phyloP scores from a whole-genome alignment of 2,888 invertebrate genomes.

The Teinopalpus imperialis region DNA sequence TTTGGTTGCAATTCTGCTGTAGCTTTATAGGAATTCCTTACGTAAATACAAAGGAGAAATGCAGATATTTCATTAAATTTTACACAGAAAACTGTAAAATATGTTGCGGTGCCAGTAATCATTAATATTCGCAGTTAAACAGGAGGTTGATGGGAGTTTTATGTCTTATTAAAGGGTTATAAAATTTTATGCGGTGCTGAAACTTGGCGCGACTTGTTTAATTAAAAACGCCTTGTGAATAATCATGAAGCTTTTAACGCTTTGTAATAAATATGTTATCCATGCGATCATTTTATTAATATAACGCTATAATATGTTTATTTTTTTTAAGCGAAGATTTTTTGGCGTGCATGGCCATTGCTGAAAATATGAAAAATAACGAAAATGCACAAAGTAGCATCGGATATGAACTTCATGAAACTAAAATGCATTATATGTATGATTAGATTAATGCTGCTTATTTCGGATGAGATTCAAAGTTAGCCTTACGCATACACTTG shows the following conservation, averaged over 20 bases:
- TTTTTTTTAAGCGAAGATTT: too few species aligned
- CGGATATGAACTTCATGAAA: too few species aligned
- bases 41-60: not conserved
- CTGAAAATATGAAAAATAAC: too few species aligned
- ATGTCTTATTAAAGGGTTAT: conserved; percentile 80
- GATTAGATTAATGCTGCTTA: too few species aligned
- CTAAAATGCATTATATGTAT: too few species aligned
- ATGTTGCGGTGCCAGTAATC: conserved; percentile 64
- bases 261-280: conserved; percentile 43
- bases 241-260: conserved; percentile 68
- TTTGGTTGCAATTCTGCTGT: not conserved
- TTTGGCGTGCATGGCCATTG: too few species aligned
- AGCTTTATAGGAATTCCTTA: not conserved
- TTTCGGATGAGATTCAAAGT: too few species aligned
- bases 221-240: conserved; percentile 79
- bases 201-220: conserved; percentile 65
- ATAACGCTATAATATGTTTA: conserved; percentile 7
- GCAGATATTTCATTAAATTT: conserved; percentile 29
- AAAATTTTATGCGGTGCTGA: conserved; percentile 72
- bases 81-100: conserved; percentile 41
- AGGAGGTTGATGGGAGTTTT: conserved; percentile 66
- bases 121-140: conserved; percentile 74
- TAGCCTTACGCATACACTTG: too few species aligned
- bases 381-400: too few species aligned
- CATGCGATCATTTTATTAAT: conserved; percentile 32